Evolutionary conservation across 2,113 vertebrate species (phyloP), one percentile per base, ranked within the genome.

Genomic region (Melierax canorus): DNA sequence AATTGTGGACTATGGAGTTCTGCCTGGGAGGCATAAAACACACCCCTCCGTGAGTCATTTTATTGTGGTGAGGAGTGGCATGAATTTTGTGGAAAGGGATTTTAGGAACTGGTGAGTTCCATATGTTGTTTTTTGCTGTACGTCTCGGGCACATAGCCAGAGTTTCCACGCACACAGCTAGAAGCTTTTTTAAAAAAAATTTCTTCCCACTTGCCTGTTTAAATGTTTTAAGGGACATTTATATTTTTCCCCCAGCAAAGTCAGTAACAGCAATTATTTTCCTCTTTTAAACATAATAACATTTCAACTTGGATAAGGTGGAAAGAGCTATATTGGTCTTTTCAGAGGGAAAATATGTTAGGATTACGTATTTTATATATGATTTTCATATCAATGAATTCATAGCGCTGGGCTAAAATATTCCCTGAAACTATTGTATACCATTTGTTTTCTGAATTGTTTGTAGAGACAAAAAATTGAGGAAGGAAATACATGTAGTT

Each of bases 11-110:
- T 98, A 97, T 94, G 92, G 95, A 97, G 96, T 97, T 97, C 95
- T 98, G 98, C 97, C 98, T 98, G 96, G 97, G 97, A 98, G 97
- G 97, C 97, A 98, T 82, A 97, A 92, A 98, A 92, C 97, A 95
- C 96, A 97, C 93, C 94, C 97, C 95, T 95, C 85, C 83, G 38
- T 96, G 84, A 97, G 96, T 96, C 96, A 98, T 98, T 96, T 98
- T 97, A 97, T 97, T 98, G 95, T 96, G 93, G 95, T 89, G 80
- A 87, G 85, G 95, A 97, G 96, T 97, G 95, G 97, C 97, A 82
- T 97, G 96, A 98, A 98, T 97, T 98, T 98, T 96, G 94, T 97
- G 97, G 96, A 98, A 97, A 98, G 94, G 93, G 97, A 96, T 91
- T 97, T 97, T 97, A 98, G 96, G 98, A 96, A 97, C 97, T 97